Base-by-base conservation (phyloP, 2,113 vertebrate genomes). In the Physeter macrocephalus region DNA sequence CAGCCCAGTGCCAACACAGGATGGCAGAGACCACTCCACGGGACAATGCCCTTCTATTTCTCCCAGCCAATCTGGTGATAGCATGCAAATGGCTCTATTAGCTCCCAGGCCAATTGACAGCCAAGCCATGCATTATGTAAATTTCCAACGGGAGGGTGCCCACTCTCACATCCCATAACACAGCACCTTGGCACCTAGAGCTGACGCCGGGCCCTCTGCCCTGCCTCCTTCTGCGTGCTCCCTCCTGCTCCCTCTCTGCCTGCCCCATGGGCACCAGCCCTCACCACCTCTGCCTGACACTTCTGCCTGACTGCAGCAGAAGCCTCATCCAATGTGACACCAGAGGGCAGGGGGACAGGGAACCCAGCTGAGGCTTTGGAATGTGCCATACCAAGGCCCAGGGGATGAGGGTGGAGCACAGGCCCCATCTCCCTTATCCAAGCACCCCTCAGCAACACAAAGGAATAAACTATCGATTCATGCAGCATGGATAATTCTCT, bases 281-380 rank as follows among this genome's bases (percentile, higher is more conserved):
- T 95, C 95, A 8, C 83, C 15, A 88, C 93, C 88, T 97, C 80
- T 93, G 8, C 88, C 36, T 39, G 88, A 71, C 31, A 25, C 75
- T 94, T 80, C 62, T 8, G 2, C 96, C 95, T 90, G 27, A 46
- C 34, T 0, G 3, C 49, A 4, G 20, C 61, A 59, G 92, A 97
- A 98, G 74, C 74, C 67, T 98, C 85, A 99, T 96, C 71, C 91
- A 27, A 96, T 11, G 85, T 98, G 98, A 98, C 98, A 98, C 18
- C 15, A 2, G 13, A 71, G 88, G 97, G 93, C 82, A 89, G 21
- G 67, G 21, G 77, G 64, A 43, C 81, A 83, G 80, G 8, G 3
- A 96, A 95, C 95, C 96, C 98, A 97, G 98, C 95, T 97, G 98
- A 98, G 98, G 71, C 96, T 96, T 88, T 54, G 36, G 49, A 92